These are phyloP conservation scores for Borostomias antarcticus DNA, from an alignment of 2,797 vertebrate genomes.

Conservation along the genomic window DNA sequence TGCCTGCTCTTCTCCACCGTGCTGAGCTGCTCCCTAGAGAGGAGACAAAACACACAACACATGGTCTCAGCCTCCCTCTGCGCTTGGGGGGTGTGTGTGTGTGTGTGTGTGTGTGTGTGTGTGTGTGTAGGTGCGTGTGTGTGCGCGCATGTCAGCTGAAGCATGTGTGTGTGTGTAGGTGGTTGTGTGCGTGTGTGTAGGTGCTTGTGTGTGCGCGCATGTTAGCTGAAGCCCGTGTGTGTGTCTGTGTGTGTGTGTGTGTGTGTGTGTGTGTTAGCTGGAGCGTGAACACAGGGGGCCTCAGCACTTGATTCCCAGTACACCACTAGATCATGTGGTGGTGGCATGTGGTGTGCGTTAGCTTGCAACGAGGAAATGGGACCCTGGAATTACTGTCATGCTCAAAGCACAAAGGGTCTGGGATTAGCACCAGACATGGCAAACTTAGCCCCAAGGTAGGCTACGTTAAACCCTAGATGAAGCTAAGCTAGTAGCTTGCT, in stretches of 20 bases:
- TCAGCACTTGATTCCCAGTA: not conserved
- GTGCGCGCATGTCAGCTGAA: not conserved
- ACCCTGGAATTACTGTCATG: too few species aligned
- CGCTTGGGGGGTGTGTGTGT: not conserved
- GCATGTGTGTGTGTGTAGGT: not conserved
- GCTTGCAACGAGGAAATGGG: not conserved
- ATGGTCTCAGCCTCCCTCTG: not conserved
- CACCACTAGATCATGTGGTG: not conserved
- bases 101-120: not conserved
- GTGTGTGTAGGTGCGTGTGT: not conserved
- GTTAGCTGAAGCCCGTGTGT: not conserved
- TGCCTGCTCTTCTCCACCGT: conserved; percentile 92
- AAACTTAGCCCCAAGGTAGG: too few species aligned
- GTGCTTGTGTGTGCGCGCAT: not conserved
- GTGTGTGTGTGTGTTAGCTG: not conserved
- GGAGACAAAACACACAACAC: conserved; percentile 20
- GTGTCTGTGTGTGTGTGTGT: not conserved
- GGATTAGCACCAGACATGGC: too few species aligned
- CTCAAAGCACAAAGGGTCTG: too few species aligned
- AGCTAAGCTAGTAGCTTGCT: too few species aligned
- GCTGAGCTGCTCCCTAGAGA: conserved; percentile 81
- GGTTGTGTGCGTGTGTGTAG: not conserved
- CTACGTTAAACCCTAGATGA: too few species aligned
- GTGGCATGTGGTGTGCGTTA: not conserved
- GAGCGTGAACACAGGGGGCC: not conserved